Percentiles rank a stretch among this genome's conserved stretches.
These are phyloP conservation scores for Syrmaticus mikado DNA, from an alignment of 2,113 vertebrate species.

Conservation along the genomic window DNA sequence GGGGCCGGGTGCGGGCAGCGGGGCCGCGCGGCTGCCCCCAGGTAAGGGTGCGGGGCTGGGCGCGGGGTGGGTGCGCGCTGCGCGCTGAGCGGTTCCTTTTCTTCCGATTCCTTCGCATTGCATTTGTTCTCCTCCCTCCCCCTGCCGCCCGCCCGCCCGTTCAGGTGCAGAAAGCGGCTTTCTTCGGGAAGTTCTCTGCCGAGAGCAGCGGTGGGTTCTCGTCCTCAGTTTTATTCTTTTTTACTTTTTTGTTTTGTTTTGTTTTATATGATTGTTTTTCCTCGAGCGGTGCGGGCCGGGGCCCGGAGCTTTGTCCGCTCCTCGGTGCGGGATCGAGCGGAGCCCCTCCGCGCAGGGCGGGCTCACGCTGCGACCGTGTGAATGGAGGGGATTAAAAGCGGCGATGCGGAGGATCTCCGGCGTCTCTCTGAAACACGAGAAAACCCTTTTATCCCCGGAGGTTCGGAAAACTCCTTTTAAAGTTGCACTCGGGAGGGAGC, in stretches of 20 bases:
- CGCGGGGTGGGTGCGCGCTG: no score
- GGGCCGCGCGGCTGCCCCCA: not conserved
- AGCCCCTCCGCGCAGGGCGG: not conserved
- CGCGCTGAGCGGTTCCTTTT: not conserved
- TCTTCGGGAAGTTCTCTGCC: not conserved
- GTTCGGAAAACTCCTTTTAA: not conserved
- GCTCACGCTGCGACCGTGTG: not conserved
- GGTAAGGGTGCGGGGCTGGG: no score
- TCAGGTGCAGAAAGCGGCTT: slow-evolving; percentile 14
- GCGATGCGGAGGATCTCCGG: not conserved
- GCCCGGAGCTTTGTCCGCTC: not conserved
- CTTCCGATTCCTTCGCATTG: fast-evolving
- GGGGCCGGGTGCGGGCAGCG: not conserved
- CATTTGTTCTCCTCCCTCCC: not conserved
- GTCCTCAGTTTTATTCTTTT: not conserved
- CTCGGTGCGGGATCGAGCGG: not conserved
- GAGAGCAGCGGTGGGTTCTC: not conserved
- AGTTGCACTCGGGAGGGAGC: not conserved
- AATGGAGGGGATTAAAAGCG: not conserved
- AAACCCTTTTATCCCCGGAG: not conserved
- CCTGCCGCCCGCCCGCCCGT: not conserved
- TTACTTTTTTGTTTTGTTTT: no score
- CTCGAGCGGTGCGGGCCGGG: not conserved
- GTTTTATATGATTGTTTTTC: not conserved
- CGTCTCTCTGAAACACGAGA: not conserved